These are phyloP conservation scores for Rhagonycha lutea DNA, from an alignment of 2,888 invertebrate species.

Conservation along the genomic window DNA sequence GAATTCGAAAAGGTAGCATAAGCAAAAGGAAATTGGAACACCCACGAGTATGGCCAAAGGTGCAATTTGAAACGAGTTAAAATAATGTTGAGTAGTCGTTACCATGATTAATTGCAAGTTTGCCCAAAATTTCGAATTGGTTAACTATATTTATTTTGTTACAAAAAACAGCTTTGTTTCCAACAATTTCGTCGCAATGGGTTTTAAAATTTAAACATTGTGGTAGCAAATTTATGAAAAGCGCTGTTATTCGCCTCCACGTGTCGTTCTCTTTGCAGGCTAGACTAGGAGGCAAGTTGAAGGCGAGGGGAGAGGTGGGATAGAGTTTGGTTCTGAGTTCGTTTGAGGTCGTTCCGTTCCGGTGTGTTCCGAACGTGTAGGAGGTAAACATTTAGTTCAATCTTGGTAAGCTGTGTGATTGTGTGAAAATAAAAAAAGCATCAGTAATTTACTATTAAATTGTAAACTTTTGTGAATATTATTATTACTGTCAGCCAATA, in stretches of 20 bases:
- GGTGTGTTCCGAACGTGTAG: slow-evolving; percentile 44
- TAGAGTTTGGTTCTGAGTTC: slow-evolving; percentile 30
- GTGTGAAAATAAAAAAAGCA: slow-evolving; percentile 27
- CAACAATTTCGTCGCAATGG: neutral
- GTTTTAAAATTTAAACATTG: slow-evolving; percentile 20
- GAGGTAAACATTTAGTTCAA: slow-evolving; percentile 55
- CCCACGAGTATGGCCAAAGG: neutral
- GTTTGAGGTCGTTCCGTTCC: slow-evolving; percentile 39
- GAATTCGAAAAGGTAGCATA: neutral
- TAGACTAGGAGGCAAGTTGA: slow-evolving; percentile 42
- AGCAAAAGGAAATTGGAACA: neutral
- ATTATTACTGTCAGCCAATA: neutral
- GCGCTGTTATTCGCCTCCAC: slow-evolving; percentile 54
- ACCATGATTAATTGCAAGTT: neutral
- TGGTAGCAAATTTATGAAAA: slow-evolving; percentile 34
- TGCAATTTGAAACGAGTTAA: neutral
- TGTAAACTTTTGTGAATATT: neutral
- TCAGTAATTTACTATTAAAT: neutral
- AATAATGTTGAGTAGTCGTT: neutral
- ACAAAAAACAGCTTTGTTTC: neutral
- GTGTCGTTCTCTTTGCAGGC: slow-evolving; percentile 48
- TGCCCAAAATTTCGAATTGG: neutral
- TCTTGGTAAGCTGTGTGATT: slow-evolving; percentile 42
- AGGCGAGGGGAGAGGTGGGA: slow-evolving; percentile 34
- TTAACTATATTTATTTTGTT: neutral